Base-by-base conservation (phyloP, 2,888 invertebrate species). In the Oscheius sp. region DNA sequence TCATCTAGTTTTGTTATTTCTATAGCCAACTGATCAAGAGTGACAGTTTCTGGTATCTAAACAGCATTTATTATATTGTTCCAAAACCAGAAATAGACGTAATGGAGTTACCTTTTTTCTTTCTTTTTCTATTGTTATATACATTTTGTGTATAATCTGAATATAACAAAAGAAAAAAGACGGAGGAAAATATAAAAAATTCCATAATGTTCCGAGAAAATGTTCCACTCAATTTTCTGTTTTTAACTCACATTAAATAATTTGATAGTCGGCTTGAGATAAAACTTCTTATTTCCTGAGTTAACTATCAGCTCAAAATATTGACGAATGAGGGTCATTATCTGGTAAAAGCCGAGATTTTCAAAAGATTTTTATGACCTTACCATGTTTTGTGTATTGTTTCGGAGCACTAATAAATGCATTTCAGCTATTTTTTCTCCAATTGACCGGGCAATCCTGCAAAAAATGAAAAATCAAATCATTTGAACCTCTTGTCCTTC, bases 31-130 rank as follows among this genome's bases (percentile, higher is more conserved):
- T n/a, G n/a, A 20, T 30, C 59, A 1, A 41, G 28, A n/a, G 59
- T 59, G 17, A 59, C 59, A 22, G 24, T 20, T 8, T 26, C 5
- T 1, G 59, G 59, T n/a, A 59, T 36, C 50, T 50, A 24, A 50
- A 26, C n/a, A n/a, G n/a, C n/a, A n/a, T n/a, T n/a, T n/a, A n/a
- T n/a, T n/a, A 14, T 28, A 2, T 28, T 1, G 9, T 50, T 22
- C 2, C 3, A 41, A 41, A 6, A 12, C 4, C 20, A 41, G 8
- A 50, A 26, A 4, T 8, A 24, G 26, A 26, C 30, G 17, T n/a
- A n/a, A n/a, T n/a, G n/a, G n/a, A n/a, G n/a, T n/a, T n/a, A n/a
- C n/a, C n/a, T n/a, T n/a, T n/a, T n/a, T n/a, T n/a, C n/a, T n/a
- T n/a, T n/a, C n/a, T n/a, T n/a, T n/a, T n/a, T n/a, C n/a, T n/a